Evolutionary conservation across 2,113 vertebrate species (phyloP), one percentile per base, ranked within the genome.

Genomic region (Zosterops hypoxanthus): DNA sequence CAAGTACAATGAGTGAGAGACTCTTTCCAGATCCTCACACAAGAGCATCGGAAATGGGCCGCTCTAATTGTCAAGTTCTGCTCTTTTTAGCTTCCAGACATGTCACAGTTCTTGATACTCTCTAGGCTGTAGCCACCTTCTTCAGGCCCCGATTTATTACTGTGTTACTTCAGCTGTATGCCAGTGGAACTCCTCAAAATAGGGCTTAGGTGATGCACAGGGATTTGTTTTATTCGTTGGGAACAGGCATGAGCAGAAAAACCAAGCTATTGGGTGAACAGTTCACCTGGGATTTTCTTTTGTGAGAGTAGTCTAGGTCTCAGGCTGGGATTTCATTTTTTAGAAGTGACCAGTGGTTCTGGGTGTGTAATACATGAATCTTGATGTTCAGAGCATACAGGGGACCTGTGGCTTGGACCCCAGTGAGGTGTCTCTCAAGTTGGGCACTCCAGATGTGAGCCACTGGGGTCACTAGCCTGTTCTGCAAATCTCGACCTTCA

Each of bases 1-100:
- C 95, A 94, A 96, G 92, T 95, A 96, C 93, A 97, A 97, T 95
- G 93, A 96, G 94, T 97, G 95, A 96, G 96, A 96, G 94, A 95
- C 95, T 97, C 94, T 97, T 96, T 96, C 93, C 94, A 95, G 90
- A 95, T 96, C 96, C 95, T 97, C 94, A 86, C 94, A 96, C 92
- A 94, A 94, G 95, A 96, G 94, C 94, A 96, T 95, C 77, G 93
- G 95, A 96, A 96, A 96, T 95, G 95, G 95, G 95, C 95, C 95
- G 24, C 94, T 97, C 96, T 95, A 93, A 86, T 95, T 3, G 36
- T 95, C 92, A 96, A 95, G 76, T 95, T 97, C 95, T 95, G 95
- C 80, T 96, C 90, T 95, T 95, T 95, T 83, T 94, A 95, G 65
- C 88, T 93, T 95, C 90, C 85, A 95, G 90, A 96, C 94, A 96